Conservation (phyloP, 2,888 invertebrate genomes). For the Drosophila mimetica region DNA sequence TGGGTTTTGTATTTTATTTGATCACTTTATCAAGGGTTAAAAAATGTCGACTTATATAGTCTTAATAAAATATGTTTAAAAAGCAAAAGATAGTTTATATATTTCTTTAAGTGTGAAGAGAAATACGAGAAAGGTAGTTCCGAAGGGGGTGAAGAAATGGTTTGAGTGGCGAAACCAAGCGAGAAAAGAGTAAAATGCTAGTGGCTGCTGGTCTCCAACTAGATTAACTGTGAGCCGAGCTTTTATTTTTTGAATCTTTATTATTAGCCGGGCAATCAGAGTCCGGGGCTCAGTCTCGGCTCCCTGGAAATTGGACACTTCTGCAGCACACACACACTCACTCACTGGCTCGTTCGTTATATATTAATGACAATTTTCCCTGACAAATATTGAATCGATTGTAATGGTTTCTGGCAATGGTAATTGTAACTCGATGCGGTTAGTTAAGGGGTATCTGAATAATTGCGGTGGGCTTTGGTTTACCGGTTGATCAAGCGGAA, state of each 20-base stretch:
- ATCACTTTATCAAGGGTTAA: too few relatives aligned
- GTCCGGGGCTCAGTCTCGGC: background rate
- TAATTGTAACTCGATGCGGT: conserved; percentile 43
- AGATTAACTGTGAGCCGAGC: conserved; percentile 71
- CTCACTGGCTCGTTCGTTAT: conserved; percentile 47
- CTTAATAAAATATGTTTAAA: too few relatives aligned
- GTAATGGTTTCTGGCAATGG: conserved; percentile 49
- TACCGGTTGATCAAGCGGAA: conserved; percentile 12
- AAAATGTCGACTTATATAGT: too few relatives aligned
- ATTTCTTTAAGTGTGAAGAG: too few relatives aligned
- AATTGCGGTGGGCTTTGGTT: conserved; percentile 29
- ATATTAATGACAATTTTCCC: conserved; percentile 67
- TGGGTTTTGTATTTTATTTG: too few relatives aligned
- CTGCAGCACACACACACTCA: conserved; percentile 15
- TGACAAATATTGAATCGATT: conserved; percentile 70
- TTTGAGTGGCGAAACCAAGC: conserved; percentile 3
- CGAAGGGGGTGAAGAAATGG: background rate
- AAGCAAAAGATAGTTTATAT: too few relatives aligned
- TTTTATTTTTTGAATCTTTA: conserved; percentile 55
- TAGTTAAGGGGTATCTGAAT: conserved; percentile 41
- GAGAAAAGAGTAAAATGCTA: conserved; percentile 23
- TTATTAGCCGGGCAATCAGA: conserved; percentile 43
- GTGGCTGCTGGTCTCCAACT: conserved; percentile 59
- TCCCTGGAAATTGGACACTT: conserved; percentile 29
- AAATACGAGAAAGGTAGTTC: conserved; percentile 4